Evolutionary conservation across 2,888 invertebrate species (phyloP).

Genomic region (Pristionchus arcanus): DNA sequence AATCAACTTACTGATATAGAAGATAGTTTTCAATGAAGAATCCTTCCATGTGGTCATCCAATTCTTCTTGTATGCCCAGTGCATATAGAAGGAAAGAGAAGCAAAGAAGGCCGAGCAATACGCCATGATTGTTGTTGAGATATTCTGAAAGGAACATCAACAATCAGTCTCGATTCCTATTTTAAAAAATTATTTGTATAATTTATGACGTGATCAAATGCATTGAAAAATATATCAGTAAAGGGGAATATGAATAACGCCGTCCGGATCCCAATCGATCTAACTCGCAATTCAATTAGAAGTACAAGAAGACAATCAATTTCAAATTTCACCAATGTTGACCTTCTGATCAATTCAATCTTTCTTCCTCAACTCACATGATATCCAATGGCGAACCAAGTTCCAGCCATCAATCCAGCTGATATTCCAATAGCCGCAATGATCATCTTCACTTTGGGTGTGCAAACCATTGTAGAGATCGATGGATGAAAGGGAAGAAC

Average conservation of each 20-base stretch:
- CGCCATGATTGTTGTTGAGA: constrained; percentile 72
- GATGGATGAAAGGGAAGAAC: constrained; percentile 44
- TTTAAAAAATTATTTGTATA: too few species aligned
- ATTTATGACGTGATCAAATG: too few species aligned
- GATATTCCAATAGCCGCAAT: constrained; percentile 73
- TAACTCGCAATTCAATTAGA: neutral
- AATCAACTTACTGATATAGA: constrained; percentile 67
- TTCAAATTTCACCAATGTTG: neutral
- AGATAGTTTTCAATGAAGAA: constrained; percentile 61
- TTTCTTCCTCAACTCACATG: constrained; percentile 60
- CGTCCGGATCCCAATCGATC: neutral
- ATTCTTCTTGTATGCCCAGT: constrained; percentile 73
- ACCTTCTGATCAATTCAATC: neutral
- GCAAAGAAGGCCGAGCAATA: constrained; percentile 73
- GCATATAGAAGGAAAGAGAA: constrained; percentile 71
- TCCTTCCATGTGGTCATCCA: constrained; percentile 71
- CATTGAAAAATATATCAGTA: too few species aligned
- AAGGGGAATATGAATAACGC: neutral
- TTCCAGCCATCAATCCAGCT: constrained; percentile 75
- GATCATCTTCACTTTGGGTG: constrained; percentile 64
- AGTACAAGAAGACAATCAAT: neutral
- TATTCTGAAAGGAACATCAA: constrained; percentile 67
- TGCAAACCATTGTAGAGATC: constrained; percentile 51
- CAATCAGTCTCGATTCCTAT: neutral
- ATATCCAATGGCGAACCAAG: constrained; percentile 71